phyloP scores from a whole-genome alignment of 2,888 invertebrate genomes.

The Falcaria lacertinaria region DNA sequence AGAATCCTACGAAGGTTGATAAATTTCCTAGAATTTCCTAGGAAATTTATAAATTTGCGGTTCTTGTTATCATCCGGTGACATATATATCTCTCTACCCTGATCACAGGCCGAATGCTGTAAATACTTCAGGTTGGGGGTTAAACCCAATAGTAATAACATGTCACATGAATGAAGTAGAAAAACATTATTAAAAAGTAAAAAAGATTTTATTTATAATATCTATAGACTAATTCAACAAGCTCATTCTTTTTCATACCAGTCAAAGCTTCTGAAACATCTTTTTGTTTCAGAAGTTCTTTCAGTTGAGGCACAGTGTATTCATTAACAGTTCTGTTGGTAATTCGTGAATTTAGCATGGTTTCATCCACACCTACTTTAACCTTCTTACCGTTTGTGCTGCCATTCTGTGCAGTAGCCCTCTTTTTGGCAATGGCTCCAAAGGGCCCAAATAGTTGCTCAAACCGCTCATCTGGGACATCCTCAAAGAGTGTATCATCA shows the following conservation, averaged over 20 bases:
- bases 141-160: no score
- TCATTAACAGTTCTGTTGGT: constrained; percentile 35
- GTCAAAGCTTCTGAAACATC: constrained; percentile 42
- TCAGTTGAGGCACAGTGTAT: constrained; percentile 57
- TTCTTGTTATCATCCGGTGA: no score
- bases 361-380: constrained; percentile 46
- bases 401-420: constrained; percentile 23
- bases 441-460: constrained; percentile 68
- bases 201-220: constrained; percentile 28
- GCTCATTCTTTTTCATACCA: constrained; percentile 54
- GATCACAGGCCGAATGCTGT: no score
- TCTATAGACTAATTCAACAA: constrained; percentile 57
- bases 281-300: constrained; percentile 47
- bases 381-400: constrained; percentile 31
- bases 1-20: no score
- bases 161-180: no score
- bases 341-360: constrained; percentile 40
- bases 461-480: constrained; percentile 57
- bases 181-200: no score
- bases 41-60: no score
- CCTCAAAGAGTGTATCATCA: constrained; percentile 36
- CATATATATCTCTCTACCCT: no score
- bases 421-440: constrained; percentile 41
- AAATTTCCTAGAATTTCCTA: no score
- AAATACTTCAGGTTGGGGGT: background rate